Evolutionary conservation across 1,140 invertebrate species (phyloP).

Genomic region (Hyles euphorbiae): DNA sequence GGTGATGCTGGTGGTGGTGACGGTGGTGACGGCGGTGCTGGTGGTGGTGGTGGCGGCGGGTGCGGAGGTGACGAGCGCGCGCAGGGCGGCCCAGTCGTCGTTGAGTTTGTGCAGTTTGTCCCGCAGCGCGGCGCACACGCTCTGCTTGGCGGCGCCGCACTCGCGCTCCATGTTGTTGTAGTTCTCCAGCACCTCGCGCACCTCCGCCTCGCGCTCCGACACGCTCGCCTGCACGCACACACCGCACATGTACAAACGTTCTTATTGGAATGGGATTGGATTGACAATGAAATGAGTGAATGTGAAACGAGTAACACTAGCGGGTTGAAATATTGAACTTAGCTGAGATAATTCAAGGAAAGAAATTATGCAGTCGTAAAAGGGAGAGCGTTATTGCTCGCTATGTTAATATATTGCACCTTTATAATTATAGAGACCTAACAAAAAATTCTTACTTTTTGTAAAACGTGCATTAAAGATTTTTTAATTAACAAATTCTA

Average conservation of each 20-base stretch:
- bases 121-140: slow-evolving; percentile 77
- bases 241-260: not conserved
- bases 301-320: too few species aligned
- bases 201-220: slow-evolving; percentile 78
- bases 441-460: too few species aligned
- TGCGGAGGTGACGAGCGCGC: slow-evolving; percentile 20
- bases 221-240: slow-evolving; percentile 43
- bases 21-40: slow-evolving; percentile 59
- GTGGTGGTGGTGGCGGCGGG: slow-evolving; percentile 79
- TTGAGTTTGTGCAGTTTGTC: slow-evolving; percentile 79
- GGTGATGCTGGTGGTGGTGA: slow-evolving; percentile 75
- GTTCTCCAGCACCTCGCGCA: slow-evolving; percentile 81
- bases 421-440: too few species aligned
- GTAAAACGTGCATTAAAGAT: too few species aligned
- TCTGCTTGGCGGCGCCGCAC: slow-evolving; percentile 76
- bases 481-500: too few species aligned
- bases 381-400: too few species aligned
- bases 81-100: slow-evolving; percentile 75
- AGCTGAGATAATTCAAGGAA: too few species aligned
- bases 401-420: too few species aligned
- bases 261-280: not conserved
- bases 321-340: too few species aligned
- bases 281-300: too few species aligned
- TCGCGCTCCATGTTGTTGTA: slow-evolving; percentile 79
- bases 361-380: too few species aligned